Percentiles rank a stretch among this genome's conserved stretches.
phyloP scores from a whole-genome alignment of 2,888 invertebrate genomes.

The Rosalia funebris region DNA sequence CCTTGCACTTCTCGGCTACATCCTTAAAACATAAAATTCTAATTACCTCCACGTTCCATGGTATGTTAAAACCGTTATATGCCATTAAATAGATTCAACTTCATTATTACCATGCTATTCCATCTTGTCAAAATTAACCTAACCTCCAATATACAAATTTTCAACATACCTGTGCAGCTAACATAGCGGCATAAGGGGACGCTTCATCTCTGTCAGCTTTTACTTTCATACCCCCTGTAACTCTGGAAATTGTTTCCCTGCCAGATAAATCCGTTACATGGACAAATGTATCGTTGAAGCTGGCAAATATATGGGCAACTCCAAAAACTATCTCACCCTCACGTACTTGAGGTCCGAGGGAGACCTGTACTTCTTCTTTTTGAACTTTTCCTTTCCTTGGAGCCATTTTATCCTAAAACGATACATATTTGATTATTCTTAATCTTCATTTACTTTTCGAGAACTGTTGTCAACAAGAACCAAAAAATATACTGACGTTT shows the following conservation, averaged over 20 bases:
- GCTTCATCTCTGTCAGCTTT: slow-evolving; percentile 99
- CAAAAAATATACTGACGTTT: slow-evolving; percentile 5
- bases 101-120: no score
- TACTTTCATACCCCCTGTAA: slow-evolving; percentile 99
- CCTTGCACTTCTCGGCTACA: slow-evolving; percentile 98
- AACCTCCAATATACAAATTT: no score
- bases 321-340: slow-evolving; percentile 99
- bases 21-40: slow-evolving; percentile 69
- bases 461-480: slow-evolving; percentile 30
- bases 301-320: slow-evolving; percentile 99
- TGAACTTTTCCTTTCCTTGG: slow-evolving; percentile 97
- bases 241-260: slow-evolving; percentile 91
- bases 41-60: neutral
- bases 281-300: slow-evolving; percentile 99
- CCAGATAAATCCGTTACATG: slow-evolving; percentile 99
- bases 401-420: slow-evolving; percentile 75
- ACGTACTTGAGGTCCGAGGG: slow-evolving; percentile 94
- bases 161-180: slow-evolving; percentile 90
- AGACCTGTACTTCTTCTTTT: slow-evolving; percentile 96
- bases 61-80: no score
- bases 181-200: slow-evolving; percentile 99
- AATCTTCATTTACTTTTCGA: neutral
- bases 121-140: no score
- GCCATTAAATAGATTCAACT: no score
- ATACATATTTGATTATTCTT: no score